These are phyloP conservation scores for Polydrusus tereticollis DNA, from an alignment of 2,888 invertebrate species.

Conservation along the genomic window DNA sequence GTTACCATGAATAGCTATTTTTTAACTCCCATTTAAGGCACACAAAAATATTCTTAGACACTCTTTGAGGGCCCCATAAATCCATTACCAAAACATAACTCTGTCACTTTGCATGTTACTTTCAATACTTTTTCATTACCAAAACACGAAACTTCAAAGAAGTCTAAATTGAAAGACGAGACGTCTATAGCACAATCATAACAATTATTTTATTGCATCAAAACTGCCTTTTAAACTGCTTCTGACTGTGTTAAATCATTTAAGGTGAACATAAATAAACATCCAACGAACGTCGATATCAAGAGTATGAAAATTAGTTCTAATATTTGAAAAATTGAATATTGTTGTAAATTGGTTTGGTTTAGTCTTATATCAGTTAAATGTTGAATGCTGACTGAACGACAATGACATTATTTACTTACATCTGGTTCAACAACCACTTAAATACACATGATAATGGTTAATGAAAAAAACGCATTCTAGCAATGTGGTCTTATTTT, in stretches of 20 bases:
- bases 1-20: background rate
- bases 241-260: constrained; percentile 36
- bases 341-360: too few species aligned
- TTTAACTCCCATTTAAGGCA: background rate
- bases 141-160: constrained; percentile 8
- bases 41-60: background rate
- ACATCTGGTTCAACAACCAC: too few species aligned
- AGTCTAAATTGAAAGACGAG: constrained; percentile 22
- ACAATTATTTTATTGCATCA: constrained; percentile 37
- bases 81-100: constrained; percentile 4
- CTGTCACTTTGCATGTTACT: background rate
- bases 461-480: background rate
- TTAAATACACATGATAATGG: too few species aligned
- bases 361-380: too few species aligned
- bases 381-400: too few species aligned
- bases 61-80: background rate
- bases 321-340: too few species aligned
- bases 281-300: background rate
- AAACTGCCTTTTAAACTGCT: constrained; percentile 31
- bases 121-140: background rate
- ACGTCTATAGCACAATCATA: constrained; percentile 21
- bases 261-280: constrained; percentile 27
- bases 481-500: background rate
- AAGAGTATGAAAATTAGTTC: constrained; percentile 3
- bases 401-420: too few species aligned